phyloP scores from a whole-genome alignment of 2,888 invertebrate genomes.

The Odontothrips loti region DNA sequence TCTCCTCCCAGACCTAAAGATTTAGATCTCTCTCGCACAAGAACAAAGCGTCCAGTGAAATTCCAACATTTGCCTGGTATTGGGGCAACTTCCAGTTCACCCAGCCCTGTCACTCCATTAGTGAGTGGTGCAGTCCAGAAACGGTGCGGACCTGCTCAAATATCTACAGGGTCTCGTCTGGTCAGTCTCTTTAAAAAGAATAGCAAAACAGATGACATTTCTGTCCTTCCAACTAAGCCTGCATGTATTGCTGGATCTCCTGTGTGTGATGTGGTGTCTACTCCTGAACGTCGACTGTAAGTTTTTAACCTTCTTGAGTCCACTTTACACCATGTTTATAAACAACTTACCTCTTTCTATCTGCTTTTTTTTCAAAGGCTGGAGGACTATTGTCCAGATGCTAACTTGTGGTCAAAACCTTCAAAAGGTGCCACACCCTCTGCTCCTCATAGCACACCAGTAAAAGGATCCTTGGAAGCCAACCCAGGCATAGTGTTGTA shows the following conservation, averaged over 20 bases:
- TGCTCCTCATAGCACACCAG: background rate
- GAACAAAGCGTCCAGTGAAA: conserved; percentile 31
- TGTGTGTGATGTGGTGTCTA: background rate
- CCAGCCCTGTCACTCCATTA: background rate
- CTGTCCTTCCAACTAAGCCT: conserved; percentile 31
- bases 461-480: background rate
- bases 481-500: conserved; percentile 9
- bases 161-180: conserved; percentile 29
- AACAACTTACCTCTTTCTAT: no score
- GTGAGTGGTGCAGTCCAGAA: conserved; percentile 14
- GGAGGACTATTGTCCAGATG: background rate
- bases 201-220: conserved; percentile 30
- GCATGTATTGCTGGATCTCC: conserved; percentile 17
- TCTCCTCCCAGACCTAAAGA: conserved; percentile 29
- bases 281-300: background rate
- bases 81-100: conserved; percentile 9
- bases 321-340: no score
- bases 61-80: conserved; percentile 30
- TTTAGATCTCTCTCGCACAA: conserved; percentile 28
- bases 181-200: conserved; percentile 32
- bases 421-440: background rate
- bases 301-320: background rate
- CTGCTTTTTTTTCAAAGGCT: background rate
- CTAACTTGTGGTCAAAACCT: background rate
- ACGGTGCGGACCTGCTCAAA: conserved; percentile 26